Percentiles rank a stretch among this genome's conserved stretches.
phyloP scores from a whole-genome alignment of 2,113 vertebrate genomes.

The Nycticebus coucang region DNA sequence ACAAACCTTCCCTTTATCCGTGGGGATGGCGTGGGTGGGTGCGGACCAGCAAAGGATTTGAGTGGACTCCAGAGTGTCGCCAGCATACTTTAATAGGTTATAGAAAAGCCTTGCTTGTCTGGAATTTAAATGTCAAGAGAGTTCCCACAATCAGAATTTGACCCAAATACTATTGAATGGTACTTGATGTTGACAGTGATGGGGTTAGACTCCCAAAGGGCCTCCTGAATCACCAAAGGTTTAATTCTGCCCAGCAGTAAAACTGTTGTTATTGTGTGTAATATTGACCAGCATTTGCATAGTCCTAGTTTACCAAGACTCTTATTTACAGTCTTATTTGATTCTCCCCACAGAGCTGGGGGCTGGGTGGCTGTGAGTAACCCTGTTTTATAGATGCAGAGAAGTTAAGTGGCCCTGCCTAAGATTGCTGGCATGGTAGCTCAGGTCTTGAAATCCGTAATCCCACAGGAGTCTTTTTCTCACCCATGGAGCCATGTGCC shows the following conservation, averaged over 20 bases:
- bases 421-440: neutral
- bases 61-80: neutral
- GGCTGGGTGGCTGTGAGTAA: neutral
- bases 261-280: neutral
- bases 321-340: neutral
- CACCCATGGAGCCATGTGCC: neutral
- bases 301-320: neutral
- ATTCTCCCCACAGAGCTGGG: neutral
- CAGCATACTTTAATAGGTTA: neutral
- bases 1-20: neutral
- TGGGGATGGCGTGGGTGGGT: neutral
- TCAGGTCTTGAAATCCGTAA: too few relatives aligned
- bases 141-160: neutral
- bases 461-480: neutral
- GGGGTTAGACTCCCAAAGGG: neutral
- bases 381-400: neutral
- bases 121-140: neutral
- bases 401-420: neutral
- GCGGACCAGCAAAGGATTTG: neutral
- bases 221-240: neutral
- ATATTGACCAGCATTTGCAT: neutral
- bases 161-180: neutral
- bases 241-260: neutral
- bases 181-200: neutral
- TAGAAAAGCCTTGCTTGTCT: slow-evolving; percentile 19